These are phyloP conservation scores for Argya squamiceps DNA, from an alignment of 2,797 vertebrate species.

Conservation along the genomic window DNA sequence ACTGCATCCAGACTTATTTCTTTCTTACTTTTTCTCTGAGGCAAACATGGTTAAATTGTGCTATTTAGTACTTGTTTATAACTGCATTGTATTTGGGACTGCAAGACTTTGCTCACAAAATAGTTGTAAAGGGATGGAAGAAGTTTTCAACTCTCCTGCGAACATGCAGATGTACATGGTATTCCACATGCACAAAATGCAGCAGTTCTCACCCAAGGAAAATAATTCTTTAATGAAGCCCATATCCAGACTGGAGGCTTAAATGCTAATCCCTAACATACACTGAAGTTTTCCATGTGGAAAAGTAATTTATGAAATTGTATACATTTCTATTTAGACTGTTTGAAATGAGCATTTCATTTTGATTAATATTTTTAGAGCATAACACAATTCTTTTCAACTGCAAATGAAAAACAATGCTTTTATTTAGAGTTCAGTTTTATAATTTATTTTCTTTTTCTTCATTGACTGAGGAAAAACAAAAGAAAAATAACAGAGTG, in stretches of 20 bases:
- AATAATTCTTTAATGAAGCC: neutral
- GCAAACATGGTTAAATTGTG: neutral
- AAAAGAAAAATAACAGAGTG: neutral
- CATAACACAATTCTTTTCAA: neutral
- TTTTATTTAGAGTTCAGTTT: neutral
- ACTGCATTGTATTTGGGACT: neutral
- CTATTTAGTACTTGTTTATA: neutral
- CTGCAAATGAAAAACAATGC: neutral
- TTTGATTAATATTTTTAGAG: neutral
- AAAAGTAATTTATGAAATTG: neutral
- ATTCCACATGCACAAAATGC: neutral
- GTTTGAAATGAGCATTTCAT: neutral
- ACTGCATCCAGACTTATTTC: neutral
- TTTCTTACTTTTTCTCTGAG: neutral
- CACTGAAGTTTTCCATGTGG: neutral
- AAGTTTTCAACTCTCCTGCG: neutral
- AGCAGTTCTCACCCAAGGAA: neutral
- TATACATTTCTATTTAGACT: neutral
- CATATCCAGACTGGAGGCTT: neutral
- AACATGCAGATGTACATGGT: neutral
- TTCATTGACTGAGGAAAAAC: neutral
- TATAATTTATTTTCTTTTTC: neutral
- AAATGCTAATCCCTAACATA: neutral
- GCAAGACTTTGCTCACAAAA: neutral
- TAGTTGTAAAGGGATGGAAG: neutral